Evolutionary conservation across 2,797 vertebrate species (phyloP), one percentile per base, ranked within the genome.

Genomic region (Eupleurogrammus muticus): DNA sequence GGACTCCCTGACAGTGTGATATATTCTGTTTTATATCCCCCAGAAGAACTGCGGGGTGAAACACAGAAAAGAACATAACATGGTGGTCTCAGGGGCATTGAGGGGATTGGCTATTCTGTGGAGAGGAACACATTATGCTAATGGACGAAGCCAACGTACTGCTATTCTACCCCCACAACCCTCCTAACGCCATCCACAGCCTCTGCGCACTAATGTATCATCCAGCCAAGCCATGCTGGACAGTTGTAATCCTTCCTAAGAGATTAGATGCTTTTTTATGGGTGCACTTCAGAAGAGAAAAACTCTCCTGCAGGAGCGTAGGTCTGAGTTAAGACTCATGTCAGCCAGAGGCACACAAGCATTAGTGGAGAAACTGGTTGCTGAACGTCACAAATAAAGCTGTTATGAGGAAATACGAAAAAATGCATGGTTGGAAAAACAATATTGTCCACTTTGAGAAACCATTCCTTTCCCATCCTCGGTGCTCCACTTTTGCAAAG

Each of bases 101-200:
- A 66, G 67, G 67, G 74, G 81, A 80, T 86, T 72, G 52, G 64
- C 63, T 65, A 75, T 73, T 70, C 75, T 86, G 65, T 61, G 74
- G 77, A 86, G 72, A 81, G 77, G 67, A 88, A 72, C 73, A 82
- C 90, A 91, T 92, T 92, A 91, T 21, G 69, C 85, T 92, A 93
- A 93, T 93, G 89, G 90, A 89, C 66, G 69, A 77, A 81, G 74
- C 73, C 79, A 61, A 35, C 66, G 73, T 56, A 79, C 73, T 77
- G 49, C 68, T 73, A 50, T 56, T 77, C 75, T 75, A 73, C 79
- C 74, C 66, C 62, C 67, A 73, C 73, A 70, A 70, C 57, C 57
- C 16, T 80, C 60, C 56, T 54, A 81, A 82, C 66, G 63, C 75
- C 48, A 84, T 84, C 81, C 66, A 47, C 65, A 85, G 70, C 63